phyloP scores from a whole-genome alignment of 2,888 invertebrate species.

The Yponomeuta cagnagella region DNA sequence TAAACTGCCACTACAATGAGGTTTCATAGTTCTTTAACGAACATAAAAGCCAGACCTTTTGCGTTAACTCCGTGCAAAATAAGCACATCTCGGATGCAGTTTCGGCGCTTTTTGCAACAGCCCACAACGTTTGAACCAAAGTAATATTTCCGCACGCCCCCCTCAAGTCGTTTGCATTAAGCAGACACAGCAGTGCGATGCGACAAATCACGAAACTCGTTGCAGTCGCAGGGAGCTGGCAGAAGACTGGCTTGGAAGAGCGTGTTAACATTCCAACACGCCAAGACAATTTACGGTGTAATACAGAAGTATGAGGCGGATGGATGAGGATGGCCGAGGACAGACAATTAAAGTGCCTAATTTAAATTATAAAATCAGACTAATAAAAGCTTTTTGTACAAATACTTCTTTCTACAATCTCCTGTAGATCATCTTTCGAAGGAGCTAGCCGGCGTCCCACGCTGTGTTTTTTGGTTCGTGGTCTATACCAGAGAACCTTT shows the following conservation, averaged over 20 bases:
- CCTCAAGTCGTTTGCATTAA: conserved; percentile 5
- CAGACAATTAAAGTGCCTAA: too few relatives aligned
- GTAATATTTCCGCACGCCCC: conserved; percentile 3
- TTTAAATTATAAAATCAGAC: too few relatives aligned
- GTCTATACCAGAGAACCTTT: too few relatives aligned
- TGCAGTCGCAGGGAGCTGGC: conserved; percentile 7
- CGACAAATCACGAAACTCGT: conserved; percentile 25
- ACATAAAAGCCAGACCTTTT: neutral
- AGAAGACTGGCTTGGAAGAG: neutral
- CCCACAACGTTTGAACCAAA: neutral
- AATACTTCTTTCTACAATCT: too few relatives aligned
- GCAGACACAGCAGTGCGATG: conserved; percentile 17
- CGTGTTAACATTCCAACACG: neutral
- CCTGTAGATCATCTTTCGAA: too few relatives aligned
- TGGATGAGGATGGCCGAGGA: too few relatives aligned
- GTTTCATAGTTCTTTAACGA: neutral
- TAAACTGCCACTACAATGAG: neutral
- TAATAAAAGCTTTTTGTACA: too few relatives aligned
- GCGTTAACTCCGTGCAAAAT: neutral
- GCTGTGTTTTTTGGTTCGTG: too few relatives aligned
- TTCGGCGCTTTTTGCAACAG: neutral
- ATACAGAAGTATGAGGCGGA: neutral
- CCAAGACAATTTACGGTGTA: neutral
- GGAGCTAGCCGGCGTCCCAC: too few relatives aligned
- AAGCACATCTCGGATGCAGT: neutral